phyloP scores from a whole-genome alignment of 2,797 vertebrate genomes.

The Esox lucius region DNA sequence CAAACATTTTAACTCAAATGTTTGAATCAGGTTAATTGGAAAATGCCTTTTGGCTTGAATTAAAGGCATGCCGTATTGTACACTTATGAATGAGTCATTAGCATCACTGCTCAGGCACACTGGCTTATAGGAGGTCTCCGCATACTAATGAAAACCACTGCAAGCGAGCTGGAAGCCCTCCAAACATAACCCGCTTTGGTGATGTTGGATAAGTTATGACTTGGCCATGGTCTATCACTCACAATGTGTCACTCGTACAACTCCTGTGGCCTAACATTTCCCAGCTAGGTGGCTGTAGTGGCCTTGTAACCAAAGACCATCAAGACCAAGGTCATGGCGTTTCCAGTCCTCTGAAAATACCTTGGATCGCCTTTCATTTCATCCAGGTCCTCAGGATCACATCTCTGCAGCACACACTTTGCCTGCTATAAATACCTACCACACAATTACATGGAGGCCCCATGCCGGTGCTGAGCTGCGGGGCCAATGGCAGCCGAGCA shows the following conservation, averaged over 20 bases:
- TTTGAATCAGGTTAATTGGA: neutral
- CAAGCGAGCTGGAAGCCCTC: neutral
- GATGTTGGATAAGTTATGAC: neutral
- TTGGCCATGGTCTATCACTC: neutral
- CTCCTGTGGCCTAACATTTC: constrained; percentile 30
- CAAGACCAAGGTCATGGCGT: neutral
- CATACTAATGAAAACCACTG: constrained; percentile 9
- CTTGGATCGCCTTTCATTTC: constrained; percentile 29
- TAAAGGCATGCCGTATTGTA: neutral
- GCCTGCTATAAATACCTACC: constrained; percentile 37
- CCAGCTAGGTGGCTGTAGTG: neutral
- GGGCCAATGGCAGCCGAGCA: neutral
- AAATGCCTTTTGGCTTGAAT: neutral
- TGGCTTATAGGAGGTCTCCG: neutral
- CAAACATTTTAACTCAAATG: neutral
- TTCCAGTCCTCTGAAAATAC: constrained; percentile 21
- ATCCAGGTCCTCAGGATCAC: constrained; percentile 6
- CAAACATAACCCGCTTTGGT: constrained; percentile 35
- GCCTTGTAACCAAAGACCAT: constrained; percentile 44
- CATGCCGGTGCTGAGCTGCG: neutral
- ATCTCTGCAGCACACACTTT: constrained; percentile 24
- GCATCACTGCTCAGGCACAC: neutral
- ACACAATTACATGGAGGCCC: constrained; percentile 11
- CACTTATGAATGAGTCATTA: neutral
- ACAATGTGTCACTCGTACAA: constrained; percentile 27